Conservation (phyloP, 1,140 invertebrate species). For the Phymastichus coffea region DNA sequence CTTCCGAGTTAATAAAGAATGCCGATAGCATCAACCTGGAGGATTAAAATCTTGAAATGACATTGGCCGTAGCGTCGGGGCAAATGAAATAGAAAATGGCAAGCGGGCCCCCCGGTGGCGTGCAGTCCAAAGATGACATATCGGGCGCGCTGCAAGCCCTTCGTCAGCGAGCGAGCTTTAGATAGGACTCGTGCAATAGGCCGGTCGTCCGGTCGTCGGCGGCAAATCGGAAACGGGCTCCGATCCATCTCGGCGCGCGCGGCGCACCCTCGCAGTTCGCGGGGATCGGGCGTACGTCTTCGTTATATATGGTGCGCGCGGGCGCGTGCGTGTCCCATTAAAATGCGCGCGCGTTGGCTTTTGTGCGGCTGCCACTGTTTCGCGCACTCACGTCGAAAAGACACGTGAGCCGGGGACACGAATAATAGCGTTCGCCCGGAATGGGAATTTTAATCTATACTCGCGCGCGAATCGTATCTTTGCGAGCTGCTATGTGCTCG, state of each 20-base stretch:
- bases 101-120: not conserved
- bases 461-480: too few relatives aligned
- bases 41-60: too few relatives aligned
- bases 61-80: too few relatives aligned
- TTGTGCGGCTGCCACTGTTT: not conserved
- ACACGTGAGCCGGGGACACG: conserved; percentile 16
- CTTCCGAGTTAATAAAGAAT: too few relatives aligned
- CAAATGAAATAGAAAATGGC: too few relatives aligned
- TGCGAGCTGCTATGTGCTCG: conserved; percentile 37
- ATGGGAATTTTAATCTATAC: conserved; percentile 17
- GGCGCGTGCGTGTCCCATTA: not conserved
- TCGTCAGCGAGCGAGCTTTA: not conserved
- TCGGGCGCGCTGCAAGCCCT: not conserved
- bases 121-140: not conserved
- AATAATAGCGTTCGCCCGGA: conserved; percentile 19
- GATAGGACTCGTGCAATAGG: conserved; percentile 28
- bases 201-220: too few relatives aligned
- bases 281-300: conserved; percentile 27
- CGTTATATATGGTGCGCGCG: conserved; percentile 37
- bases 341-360: not conserved
- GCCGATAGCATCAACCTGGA: too few relatives aligned
- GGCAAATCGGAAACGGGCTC: conserved; percentile 35
- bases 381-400: not conserved
- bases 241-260: conserved; percentile 35
- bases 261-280: not conserved